These are phyloP conservation scores for Noctua janthe DNA, from an alignment of 2,888 invertebrate species.

Conservation along the genomic window DNA sequence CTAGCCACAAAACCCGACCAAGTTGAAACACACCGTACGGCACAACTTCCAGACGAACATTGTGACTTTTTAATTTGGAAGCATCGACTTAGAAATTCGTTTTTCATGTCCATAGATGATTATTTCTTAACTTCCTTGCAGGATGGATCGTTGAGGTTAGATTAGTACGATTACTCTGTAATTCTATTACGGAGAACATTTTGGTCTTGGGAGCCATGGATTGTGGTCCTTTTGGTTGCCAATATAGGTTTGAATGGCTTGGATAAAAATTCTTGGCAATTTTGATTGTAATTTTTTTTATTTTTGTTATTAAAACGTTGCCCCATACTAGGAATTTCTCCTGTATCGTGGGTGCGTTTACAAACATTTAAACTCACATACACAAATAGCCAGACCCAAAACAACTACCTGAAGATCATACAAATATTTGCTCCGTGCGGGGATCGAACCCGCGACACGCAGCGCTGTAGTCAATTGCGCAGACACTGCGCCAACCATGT, in stretches of 20 bases:
- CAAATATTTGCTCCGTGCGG: no score
- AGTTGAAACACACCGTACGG: slow-evolving; percentile 70
- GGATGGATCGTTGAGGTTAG: slow-evolving; percentile 76
- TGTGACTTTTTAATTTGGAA: slow-evolving; percentile 66
- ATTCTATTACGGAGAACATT: slow-evolving; percentile 74
- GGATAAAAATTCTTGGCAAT: neutral
- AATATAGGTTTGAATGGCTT: slow-evolving; percentile 31
- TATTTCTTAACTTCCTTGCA: slow-evolving; percentile 72
- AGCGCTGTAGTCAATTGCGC: no score
- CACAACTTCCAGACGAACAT: slow-evolving; percentile 53
- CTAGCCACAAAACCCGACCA: slow-evolving; percentile 69
- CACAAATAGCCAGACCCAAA: no score
- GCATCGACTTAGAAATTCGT: slow-evolving; percentile 61
- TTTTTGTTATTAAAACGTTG: no score
- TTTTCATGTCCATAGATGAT: slow-evolving; percentile 71
- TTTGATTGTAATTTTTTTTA: slow-evolving; percentile 6
- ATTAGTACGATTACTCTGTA: slow-evolving; percentile 79
- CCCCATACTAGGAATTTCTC: no score
- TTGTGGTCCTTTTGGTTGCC: slow-evolving; percentile 54
- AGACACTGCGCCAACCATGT: no score
- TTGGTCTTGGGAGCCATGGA: slow-evolving; percentile 47
- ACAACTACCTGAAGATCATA: no score
- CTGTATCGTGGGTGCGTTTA: no score
- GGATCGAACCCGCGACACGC: no score
- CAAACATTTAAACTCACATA: no score